These are phyloP conservation scores for Muschampia plurimacula DNA, from an alignment of 2,888 invertebrate genomes.

Conservation along the genomic window DNA sequence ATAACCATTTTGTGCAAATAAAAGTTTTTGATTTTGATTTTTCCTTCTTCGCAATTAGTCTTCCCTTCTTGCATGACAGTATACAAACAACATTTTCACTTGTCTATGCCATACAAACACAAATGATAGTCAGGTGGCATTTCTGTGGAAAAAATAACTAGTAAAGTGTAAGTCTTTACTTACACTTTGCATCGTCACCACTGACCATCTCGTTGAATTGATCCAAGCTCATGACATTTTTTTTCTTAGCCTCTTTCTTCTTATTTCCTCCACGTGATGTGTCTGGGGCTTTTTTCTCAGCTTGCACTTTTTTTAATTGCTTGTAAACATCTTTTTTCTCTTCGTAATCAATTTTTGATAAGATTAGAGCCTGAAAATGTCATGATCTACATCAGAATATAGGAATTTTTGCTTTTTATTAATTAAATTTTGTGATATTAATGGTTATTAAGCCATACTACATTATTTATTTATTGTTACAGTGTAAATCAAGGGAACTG, in stretches of 20 bases:
- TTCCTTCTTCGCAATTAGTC: no score
- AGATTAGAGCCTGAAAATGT: conserved; percentile 87
- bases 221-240: conserved; percentile 90
- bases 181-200: conserved; percentile 61
- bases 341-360: conserved; percentile 91
- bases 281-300: conserved; percentile 63
- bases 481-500: no score
- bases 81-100: no score
- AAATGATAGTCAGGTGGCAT: not conserved
- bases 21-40: no score
- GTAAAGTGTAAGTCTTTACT: conserved; percentile 43
- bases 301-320: conserved; percentile 70
- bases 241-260: conserved; percentile 82
- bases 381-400: not conserved
- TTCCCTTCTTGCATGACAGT: no score
- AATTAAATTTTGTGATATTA: no score
- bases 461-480: no score
- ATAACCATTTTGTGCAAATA: no score
- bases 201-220: conserved; percentile 89
- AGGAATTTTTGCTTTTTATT: no score
- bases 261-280: conserved; percentile 65
- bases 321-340: conserved; percentile 86
- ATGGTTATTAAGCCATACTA: no score
- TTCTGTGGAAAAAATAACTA: not conserved
- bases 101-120: not conserved